phyloP scores from a whole-genome alignment of 2,113 vertebrate species.

The Neomonachus schauinslandi region DNA sequence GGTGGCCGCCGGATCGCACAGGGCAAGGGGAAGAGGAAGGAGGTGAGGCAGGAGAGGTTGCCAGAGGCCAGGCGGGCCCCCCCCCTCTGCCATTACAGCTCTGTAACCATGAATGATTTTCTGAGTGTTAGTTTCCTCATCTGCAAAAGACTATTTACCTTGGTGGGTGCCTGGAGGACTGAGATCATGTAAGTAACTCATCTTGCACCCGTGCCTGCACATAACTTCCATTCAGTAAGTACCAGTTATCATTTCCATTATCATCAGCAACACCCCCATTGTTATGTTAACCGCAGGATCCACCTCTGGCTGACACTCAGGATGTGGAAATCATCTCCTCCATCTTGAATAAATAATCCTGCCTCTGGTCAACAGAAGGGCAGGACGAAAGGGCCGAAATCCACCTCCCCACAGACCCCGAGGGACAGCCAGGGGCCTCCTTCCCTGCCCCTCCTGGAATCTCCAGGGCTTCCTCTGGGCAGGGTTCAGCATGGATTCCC shows the following conservation, averaged over 20 bases:
- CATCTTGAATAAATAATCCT: background rate
- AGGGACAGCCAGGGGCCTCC: background rate
- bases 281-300: background rate
- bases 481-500: background rate
- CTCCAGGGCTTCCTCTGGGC: background rate
- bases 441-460: background rate
- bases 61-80: background rate
- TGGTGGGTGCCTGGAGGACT: background rate
- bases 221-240: background rate
- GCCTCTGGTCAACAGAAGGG: constrained; percentile 22
- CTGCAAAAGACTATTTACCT: constrained; percentile 41
- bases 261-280: background rate
- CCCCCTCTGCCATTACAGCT: background rate
- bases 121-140: constrained; percentile 11
- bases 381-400: background rate
- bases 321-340: background rate
- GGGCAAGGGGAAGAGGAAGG: background rate
- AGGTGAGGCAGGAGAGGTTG: background rate
- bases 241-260: background rate
- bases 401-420: background rate
- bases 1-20: background rate
- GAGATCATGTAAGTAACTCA: background rate
- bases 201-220: background rate
- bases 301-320: background rate
- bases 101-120: background rate